Conservation (phyloP, 35 echinoderm and acorn worm genomes). For the Anneissia japonica region DNA sequence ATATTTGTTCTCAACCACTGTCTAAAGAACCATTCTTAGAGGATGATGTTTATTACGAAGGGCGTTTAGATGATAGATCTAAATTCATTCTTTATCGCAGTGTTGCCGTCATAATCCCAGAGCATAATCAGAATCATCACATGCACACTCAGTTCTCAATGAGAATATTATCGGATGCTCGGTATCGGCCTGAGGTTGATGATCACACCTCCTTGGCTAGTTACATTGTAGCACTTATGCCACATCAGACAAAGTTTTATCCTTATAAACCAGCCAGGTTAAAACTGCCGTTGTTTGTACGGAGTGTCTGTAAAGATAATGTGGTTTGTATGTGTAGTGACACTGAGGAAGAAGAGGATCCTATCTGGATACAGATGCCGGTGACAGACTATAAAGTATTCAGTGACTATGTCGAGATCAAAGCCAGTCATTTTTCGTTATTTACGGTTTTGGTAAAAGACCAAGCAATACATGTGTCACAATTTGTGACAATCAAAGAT, state of each 20-base stretch:
- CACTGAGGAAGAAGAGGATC: slow-evolving; percentile 58
- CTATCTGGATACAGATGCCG: slow-evolving; percentile 69
- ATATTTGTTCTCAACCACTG: slow-evolving; percentile 44
- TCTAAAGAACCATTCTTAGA: slow-evolving; percentile 16
- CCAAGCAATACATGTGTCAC: background rate
- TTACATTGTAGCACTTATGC: slow-evolving; percentile 63
- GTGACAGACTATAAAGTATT: slow-evolving; percentile 56
- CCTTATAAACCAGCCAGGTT: slow-evolving; percentile 68
- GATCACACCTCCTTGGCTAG: slow-evolving; percentile 29
- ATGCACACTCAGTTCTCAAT: slow-evolving; percentile 65
- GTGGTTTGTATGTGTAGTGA: slow-evolving; percentile 73
- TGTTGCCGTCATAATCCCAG: slow-evolving; percentile 74
- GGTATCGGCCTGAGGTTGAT: slow-evolving; percentile 46
- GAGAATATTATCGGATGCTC: slow-evolving; percentile 35
- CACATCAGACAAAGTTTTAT: slow-evolving; percentile 77
- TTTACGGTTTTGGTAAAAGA: slow-evolving; percentile 40
- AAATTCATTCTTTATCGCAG: background rate
- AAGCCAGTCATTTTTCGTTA: slow-evolving; percentile 69
- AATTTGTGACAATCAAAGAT: slow-evolving; percentile 34
- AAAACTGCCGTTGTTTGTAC: slow-evolving; percentile 56
- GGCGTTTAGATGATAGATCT: background rate
- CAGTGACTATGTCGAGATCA: slow-evolving; percentile 59
- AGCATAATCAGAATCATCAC: slow-evolving; percentile 75
- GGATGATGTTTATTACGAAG: background rate
- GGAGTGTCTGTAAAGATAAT: slow-evolving; percentile 32